A percentile compares a stretch with the other conserved stretches of the same genome.
These are phyloP conservation scores for Huso huso DNA, from an alignment of 2,797 vertebrate genomes.

Conservation along the genomic window DNA sequence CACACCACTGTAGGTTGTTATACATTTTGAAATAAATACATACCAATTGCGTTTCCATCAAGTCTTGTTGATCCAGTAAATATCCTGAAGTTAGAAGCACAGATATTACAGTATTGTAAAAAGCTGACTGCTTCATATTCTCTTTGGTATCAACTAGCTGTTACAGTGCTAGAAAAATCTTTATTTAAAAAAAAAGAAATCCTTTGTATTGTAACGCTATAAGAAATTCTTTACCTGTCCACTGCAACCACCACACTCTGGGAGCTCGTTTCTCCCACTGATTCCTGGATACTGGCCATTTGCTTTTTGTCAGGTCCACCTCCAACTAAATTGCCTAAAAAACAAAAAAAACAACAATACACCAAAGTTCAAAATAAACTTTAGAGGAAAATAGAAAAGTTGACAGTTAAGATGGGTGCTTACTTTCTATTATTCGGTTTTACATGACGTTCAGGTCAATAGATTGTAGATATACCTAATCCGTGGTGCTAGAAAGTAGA, in stretches of 20 bases:
- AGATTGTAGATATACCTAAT: no score
- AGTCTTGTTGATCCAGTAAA: constrained; percentile 90
- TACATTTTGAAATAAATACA: constrained; percentile 25
- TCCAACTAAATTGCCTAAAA: constrained; percentile 74
- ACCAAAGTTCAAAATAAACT: no score
- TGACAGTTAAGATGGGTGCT: no score
- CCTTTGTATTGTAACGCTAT: not conserved
- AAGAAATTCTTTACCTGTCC: constrained; percentile 65
- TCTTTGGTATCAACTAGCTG: not conserved
- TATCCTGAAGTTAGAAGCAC: constrained; percentile 60
- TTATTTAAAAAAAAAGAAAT: not conserved
- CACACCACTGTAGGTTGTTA: no score
- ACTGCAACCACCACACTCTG: constrained; percentile 95
- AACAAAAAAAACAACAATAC: constrained; percentile 15
- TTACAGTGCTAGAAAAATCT: not conserved
- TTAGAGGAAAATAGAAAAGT: no score
- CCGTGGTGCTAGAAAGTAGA: no score
- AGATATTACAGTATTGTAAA: not conserved
- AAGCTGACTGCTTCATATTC: not conserved
- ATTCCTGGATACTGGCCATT: constrained; percentile 91
- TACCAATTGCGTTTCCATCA: constrained; percentile 91
- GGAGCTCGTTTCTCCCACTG: constrained; percentile 91
- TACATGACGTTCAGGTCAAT: no score
- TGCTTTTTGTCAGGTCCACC: constrained; percentile 85
- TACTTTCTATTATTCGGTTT: no score